phyloP scores from a whole-genome alignment of 2,888 invertebrate genomes.

The Cerastis leucographa region DNA sequence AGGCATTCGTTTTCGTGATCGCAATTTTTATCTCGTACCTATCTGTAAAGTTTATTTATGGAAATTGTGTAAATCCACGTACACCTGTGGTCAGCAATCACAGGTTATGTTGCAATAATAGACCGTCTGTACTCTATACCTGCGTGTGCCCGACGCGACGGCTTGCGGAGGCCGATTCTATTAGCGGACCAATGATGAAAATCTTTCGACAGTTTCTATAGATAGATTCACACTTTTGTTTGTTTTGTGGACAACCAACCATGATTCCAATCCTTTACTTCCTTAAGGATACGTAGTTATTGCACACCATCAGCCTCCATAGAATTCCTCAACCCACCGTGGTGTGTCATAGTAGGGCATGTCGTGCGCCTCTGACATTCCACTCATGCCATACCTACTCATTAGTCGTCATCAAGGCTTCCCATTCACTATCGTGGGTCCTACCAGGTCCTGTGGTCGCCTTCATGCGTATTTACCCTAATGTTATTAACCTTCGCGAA shows the following conservation, averaged over 20 bases:
- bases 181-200: constrained; percentile 76
- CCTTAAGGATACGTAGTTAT: constrained; percentile 9
- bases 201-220: constrained; percentile 41
- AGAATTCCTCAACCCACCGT: constrained; percentile 59
- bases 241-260: not conserved
- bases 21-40: constrained; percentile 53
- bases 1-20: constrained; percentile 46
- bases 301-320: constrained; percentile 31
- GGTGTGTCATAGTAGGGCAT: constrained; percentile 67
- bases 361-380: constrained; percentile 82
- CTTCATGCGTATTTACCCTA: constrained; percentile 77
- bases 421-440: constrained; percentile 72
- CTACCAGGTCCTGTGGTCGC: constrained; percentile 67
- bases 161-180: constrained; percentile 71
- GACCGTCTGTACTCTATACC: constrained; percentile 34
- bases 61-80: constrained; percentile 59
- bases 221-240: constrained; percentile 24
- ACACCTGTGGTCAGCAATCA: constrained; percentile 60
- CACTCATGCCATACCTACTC: constrained; percentile 70
- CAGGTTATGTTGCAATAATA: constrained; percentile 67
- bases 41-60: constrained; percentile 59
- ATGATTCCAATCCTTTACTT: constrained; percentile 13
- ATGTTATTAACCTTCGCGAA: constrained; percentile 74
- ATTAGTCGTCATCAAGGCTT: constrained; percentile 74
- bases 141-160: constrained; percentile 56